phyloP scores from a whole-genome alignment of 2,797 vertebrate genomes.

The Artibeus jamaicensis region DNA sequence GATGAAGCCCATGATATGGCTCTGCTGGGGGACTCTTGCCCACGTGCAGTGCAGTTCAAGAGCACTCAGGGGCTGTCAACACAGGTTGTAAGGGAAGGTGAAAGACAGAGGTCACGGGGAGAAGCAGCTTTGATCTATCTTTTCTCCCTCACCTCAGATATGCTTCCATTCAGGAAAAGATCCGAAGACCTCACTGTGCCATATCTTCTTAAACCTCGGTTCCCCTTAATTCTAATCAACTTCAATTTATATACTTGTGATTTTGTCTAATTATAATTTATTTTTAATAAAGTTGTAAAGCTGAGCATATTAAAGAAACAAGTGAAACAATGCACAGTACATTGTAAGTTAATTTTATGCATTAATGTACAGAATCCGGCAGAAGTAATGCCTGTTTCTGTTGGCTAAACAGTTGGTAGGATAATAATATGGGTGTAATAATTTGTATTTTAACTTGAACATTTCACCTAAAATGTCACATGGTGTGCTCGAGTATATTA shows the following conservation, averaged over 20 bases:
- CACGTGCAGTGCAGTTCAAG: background rate
- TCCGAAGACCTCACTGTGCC: background rate
- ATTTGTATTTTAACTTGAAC: no score
- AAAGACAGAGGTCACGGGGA: background rate
- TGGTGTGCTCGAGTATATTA: no score
- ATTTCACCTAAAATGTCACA: no score
- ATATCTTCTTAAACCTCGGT: background rate
- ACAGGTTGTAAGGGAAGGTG: background rate
- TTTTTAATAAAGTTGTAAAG: constrained; percentile 65
- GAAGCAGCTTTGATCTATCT: background rate
- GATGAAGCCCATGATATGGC: background rate
- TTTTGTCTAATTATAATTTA: constrained; percentile 1
- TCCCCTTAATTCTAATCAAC: background rate
- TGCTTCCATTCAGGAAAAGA: background rate
- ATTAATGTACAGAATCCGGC: no score
- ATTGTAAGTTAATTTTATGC: background rate
- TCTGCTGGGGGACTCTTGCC: background rate
- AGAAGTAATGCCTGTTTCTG: no score
- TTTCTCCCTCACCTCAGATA: background rate
- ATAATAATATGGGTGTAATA: no score
- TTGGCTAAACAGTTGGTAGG: no score
- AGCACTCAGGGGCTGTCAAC: background rate
- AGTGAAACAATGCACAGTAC: background rate
- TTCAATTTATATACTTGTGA: background rate
- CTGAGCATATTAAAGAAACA: background rate